Base-by-base conservation (phyloP, 2,888 invertebrate species). In the Xylophagus ater region DNA sequence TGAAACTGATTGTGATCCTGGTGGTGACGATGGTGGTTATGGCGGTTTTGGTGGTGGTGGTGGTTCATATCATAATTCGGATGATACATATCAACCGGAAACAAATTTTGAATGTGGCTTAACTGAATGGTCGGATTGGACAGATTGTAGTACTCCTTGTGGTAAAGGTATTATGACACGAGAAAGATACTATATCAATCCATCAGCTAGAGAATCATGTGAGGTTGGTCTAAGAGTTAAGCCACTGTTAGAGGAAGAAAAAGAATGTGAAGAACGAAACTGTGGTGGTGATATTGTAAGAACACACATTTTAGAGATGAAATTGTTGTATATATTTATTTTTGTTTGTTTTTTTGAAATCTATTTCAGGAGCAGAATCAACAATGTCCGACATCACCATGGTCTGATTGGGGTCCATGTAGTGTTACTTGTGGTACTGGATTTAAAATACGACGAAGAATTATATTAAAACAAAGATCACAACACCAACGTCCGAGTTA, bases 361-460 rank as follows among this genome's bases (percentile, higher is more conserved):
- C 9, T 8, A 6, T 8, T 10, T 7, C 3, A 62, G 18, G 54
- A 53, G 5, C 56, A 60, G 32, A 61, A 62, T 4, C 55, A 61
- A 1, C 55, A 57, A 13, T 89, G 88, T 54, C 70, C 69, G 4
- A 74, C 79, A 41, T 72, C 76, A 0, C 61, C 71, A 4, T 89
- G 89, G 89, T 79, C 82, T 32, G 69, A 72, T 9, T 89, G 88
- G 85, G 78, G 83, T 2, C 78, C 84, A 2, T 89, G 89, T 58
- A 75, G 81, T 10, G 76, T 76, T 18, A 73, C 74, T 0, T 90
- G 89, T 58, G 88, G 86, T 2, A 78, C 77, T 48, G 88, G 87
- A 0, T 68, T 70, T 15, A 70, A 74, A 42, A 67, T 73, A 49
- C 71, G 84, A 17, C 30, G 31, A 8, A 21, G 37, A 10, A 20